Evolutionary conservation across 2,888 invertebrate genomes (phyloP).

Genomic region (Merodon equestris): DNA sequence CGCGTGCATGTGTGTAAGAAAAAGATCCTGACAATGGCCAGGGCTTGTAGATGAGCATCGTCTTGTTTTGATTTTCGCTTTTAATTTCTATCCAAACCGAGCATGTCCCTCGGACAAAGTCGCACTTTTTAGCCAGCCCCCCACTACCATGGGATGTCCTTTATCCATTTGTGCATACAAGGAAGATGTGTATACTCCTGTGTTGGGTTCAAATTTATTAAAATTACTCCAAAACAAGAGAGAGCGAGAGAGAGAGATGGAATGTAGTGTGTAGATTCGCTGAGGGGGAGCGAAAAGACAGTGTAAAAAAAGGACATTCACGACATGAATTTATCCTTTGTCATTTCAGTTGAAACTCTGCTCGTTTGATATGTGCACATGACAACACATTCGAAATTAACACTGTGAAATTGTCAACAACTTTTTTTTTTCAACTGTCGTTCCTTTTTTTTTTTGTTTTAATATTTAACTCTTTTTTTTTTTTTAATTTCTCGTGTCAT

Average conservation of each 20-base stretch:
- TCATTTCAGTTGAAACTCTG: constrained; percentile 62
- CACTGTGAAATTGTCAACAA: constrained; percentile 68
- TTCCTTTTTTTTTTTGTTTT: constrained; percentile 21
- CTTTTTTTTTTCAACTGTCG: constrained; percentile 31
- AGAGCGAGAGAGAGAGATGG: constrained; percentile 21
- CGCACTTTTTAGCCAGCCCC: too few species aligned
- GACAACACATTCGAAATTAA: constrained; percentile 69
- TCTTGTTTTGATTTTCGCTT: constrained; percentile 62
- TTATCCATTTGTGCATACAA: constrained; percentile 60
- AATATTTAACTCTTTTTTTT: constrained; percentile 16
- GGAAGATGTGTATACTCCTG: constrained; percentile 4
- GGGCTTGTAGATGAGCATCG: constrained; percentile 8
- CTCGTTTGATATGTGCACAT: constrained; percentile 68
- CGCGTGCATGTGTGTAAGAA: constrained; percentile 65
- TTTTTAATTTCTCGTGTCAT: constrained; percentile 32
- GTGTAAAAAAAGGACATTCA: constrained; percentile 69
- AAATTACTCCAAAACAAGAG: constrained; percentile 48
- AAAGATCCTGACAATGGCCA: constrained; percentile 61
- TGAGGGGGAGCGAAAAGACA: too few species aligned
- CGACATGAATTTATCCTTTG: constrained; percentile 68
- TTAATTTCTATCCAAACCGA: constrained; percentile 53
- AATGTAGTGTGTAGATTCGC: constrained; percentile 15
- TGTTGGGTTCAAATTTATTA: constrained; percentile 55
- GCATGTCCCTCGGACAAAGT: constrained; percentile 17
- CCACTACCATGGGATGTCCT: constrained; percentile 37